Evolutionary conservation across 2,888 invertebrate genomes (phyloP), one percentile per base, ranked within the genome.

Genomic region (Agonum fuliginosum): DNA sequence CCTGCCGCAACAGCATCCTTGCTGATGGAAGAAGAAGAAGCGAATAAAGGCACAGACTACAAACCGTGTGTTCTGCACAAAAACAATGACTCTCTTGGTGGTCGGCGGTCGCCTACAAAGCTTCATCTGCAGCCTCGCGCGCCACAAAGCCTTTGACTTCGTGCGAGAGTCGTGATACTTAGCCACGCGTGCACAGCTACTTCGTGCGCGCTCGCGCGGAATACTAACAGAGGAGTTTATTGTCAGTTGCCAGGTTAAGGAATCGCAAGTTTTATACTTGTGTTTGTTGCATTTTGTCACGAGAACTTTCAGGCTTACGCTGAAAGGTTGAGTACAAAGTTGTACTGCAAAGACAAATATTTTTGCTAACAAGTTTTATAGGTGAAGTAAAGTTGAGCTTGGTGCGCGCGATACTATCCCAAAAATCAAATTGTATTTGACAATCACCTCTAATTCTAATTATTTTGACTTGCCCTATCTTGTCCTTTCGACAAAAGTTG

Each of bases 211-310:
- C 54, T 24, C 54, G 24, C 54, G 54, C n/a, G 10, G 54, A 54
- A 54, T 54, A 54, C 54, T 54, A 54, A 54, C 54, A 24, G 22
- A 54, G 10, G 54, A 22, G 54, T 54, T 54, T 54, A 54, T 54
- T 54, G 54, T 54, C n/a, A 22, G n/a, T n/a, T 5, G 22, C 37
- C n/a, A 12, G 37, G 3, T 3, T 20, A 24, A 22, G 54, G 54
- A 54, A n/a, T 54, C 54, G n/a, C 20, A 3, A 54, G 54, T 24
- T 54, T 54, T 54, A 54, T 24, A 54, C n/a, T 54, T 54, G 54
- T 54, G 54, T 54, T 54, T 54, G 54, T 54, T 54, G 54, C 54
- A 54, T 22, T 54, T 54, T 54, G 54, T 24, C 54, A 27, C 20
- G 24, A 54, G 22, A 22, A 54, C n/a, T 54, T 54, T 54, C 22